These are phyloP conservation scores for Rhagophthalmus giganteus DNA, from an alignment of 2,888 invertebrate species.

Conservation along the genomic window DNA sequence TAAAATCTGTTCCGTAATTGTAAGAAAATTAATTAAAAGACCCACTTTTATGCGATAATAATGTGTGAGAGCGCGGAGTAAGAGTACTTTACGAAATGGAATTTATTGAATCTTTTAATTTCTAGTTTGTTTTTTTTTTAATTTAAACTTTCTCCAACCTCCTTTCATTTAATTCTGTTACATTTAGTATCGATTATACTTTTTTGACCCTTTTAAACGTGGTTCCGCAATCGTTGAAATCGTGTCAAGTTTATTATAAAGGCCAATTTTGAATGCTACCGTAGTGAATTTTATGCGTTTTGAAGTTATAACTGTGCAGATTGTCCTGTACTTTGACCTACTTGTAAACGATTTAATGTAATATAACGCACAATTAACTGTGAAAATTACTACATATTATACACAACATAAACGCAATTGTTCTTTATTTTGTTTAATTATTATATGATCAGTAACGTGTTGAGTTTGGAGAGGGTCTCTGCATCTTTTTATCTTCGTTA, in stretches of 20 bases:
- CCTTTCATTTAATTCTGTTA: slow-evolving; percentile 4
- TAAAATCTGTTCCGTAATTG: too few species aligned
- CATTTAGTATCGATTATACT: neutral
- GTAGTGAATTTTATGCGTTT: neutral
- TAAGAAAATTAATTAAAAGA: neutral
- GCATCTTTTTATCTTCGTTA: too few species aligned
- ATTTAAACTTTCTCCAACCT: slow-evolving; percentile 19
- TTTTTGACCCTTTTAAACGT: neutral
- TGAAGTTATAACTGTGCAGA: neutral
- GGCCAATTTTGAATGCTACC: neutral
- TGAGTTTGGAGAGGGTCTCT: too few species aligned
- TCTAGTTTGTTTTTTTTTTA: slow-evolving; percentile 5
- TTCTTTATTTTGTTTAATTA: neutral
- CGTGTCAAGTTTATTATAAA: neutral
- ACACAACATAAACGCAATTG: neutral
- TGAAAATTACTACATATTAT: slow-evolving; percentile 1
- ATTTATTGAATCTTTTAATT: slow-evolving; percentile 6
- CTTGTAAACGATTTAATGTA: slow-evolving; percentile 12
- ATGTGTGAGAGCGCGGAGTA: neutral
- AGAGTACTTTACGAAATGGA: slow-evolving; percentile 8
- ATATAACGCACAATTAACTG: slow-evolving; percentile 11
- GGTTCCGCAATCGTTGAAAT: neutral
- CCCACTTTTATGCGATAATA: neutral
- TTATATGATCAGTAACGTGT: neutral
- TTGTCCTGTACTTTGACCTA: slow-evolving; percentile 8